Evolutionary conservation across 2,113 vertebrate genomes (phyloP).

Genomic region (Hydrochoerus hydrochaeris): DNA sequence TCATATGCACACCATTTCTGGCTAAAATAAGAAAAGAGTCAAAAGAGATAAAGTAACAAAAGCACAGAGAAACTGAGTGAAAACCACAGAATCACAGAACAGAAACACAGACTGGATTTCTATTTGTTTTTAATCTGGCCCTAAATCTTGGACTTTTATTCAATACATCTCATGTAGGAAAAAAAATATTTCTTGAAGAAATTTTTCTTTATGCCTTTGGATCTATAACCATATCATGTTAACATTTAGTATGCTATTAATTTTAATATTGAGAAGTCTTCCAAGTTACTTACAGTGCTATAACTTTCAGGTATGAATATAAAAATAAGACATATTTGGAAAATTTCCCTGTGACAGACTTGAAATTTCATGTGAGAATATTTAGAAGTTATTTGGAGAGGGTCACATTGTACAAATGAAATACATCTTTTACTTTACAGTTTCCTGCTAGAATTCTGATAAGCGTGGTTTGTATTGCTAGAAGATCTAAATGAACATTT

Average conservation of each 20-base stretch:
- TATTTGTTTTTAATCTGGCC: neutral
- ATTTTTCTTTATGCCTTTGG: neutral
- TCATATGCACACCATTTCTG: neutral
- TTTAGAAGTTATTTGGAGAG: slow-evolving; percentile 54
- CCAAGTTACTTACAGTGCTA: neutral
- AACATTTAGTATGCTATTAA: slow-evolving; percentile 55
- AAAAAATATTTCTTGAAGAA: neutral
- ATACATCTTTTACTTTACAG: slow-evolving; percentile 23
- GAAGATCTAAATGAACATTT: neutral
- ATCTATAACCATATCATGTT: neutral
- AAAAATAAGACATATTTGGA: slow-evolving; percentile 61
- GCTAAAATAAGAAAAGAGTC: neutral
- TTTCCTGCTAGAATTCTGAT: slow-evolving; percentile 49
- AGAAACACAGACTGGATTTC: neutral
- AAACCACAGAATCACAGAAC: neutral
- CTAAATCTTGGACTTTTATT: neutral
- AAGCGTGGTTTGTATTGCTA: slow-evolving; percentile 25
- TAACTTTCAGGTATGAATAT: slow-evolving; percentile 47
- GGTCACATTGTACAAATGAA: slow-evolving; percentile 55
- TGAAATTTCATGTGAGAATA: slow-evolving; percentile 55
- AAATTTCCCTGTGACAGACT: slow-evolving; percentile 49
- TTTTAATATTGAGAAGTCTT: slow-evolving; percentile 44
- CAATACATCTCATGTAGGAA: neutral
- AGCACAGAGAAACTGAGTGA: neutral
- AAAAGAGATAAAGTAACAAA: neutral